phyloP scores from a whole-genome alignment of 1,140 invertebrate species.

The Battus philenor region DNA sequence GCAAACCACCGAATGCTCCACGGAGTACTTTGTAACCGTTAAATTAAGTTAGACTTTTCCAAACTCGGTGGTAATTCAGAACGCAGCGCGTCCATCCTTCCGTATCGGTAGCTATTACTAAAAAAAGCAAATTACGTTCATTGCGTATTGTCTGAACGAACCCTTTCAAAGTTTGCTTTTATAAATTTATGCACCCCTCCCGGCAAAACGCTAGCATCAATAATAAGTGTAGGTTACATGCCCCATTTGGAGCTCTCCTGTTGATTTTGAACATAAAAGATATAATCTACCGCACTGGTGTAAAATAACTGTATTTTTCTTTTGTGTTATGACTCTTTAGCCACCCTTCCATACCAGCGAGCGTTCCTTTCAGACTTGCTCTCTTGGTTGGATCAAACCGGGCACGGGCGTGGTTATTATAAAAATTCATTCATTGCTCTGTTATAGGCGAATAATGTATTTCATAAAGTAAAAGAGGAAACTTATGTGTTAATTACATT shows the following conservation, averaged over 20 bases:
- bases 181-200: slow-evolving; percentile 68
- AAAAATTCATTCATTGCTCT: neutral
- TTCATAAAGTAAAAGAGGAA: neutral
- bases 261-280: slow-evolving; percentile 73
- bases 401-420: slow-evolving; percentile 37
- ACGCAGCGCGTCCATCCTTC: slow-evolving; percentile 8
- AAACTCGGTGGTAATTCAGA: slow-evolving; percentile 24
- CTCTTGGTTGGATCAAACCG: slow-evolving; percentile 28
- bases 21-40: slow-evolving; percentile 32
- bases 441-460: neutral
- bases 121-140: slow-evolving; percentile 54
- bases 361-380: slow-evolving; percentile 43
- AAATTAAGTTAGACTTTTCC: slow-evolving; percentile 51
- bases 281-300: slow-evolving; percentile 72
- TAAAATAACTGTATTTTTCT: slow-evolving; percentile 73
- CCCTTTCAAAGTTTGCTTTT: slow-evolving; percentile 61
- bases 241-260: slow-evolving; percentile 72
- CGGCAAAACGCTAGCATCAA: slow-evolving; percentile 48
- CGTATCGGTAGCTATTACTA: slow-evolving; percentile 34
- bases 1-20: slow-evolving; percentile 26
- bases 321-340: slow-evolving; percentile 63
- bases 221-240: slow-evolving; percentile 74
- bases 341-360: slow-evolving; percentile 44
- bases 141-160: slow-evolving; percentile 50
- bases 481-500: too few relatives aligned